Evolutionary conservation across 2,797 vertebrate genomes (phyloP).

Genomic region (Urosaurus nigricauda): DNA sequence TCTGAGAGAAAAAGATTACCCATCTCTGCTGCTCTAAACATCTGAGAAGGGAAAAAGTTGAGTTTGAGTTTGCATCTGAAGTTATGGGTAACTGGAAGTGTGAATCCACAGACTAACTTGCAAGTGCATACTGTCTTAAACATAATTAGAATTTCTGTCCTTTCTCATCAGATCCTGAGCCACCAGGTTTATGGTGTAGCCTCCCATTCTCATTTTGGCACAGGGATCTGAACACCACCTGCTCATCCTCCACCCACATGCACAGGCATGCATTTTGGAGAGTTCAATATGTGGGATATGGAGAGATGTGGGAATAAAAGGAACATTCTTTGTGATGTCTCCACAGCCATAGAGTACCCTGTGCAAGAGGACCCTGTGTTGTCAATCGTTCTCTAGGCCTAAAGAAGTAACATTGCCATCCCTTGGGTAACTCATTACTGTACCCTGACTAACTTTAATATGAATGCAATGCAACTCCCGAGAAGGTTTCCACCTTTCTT

Average conservation of each 20-base stretch:
- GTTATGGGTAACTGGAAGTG: neutral
- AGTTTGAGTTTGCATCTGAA: neutral
- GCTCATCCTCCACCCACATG: too few relatives aligned
- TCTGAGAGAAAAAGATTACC: neutral
- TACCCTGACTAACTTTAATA: slow-evolving; percentile 16
- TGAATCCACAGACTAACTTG: neutral
- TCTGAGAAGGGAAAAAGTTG: neutral
- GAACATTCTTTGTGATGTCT: neutral
- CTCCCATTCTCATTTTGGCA: neutral
- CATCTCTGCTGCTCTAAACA: neutral
- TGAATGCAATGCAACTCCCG: slow-evolving; percentile 17
- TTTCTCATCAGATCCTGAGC: neutral
- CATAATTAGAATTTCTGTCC: neutral
- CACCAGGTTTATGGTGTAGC: neutral
- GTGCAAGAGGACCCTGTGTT: neutral
- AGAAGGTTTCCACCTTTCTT: neutral
- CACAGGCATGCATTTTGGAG: neutral
- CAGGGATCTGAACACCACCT: neutral
- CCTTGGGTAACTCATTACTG: neutral
- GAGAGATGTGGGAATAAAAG: neutral
- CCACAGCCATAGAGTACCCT: neutral
- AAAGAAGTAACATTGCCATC: neutral
- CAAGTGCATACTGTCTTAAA: neutral
- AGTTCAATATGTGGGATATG: neutral
- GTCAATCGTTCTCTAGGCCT: neutral